Evolutionary conservation across 2,888 invertebrate species (phyloP).

Genomic region (Myathropa florea): DNA sequence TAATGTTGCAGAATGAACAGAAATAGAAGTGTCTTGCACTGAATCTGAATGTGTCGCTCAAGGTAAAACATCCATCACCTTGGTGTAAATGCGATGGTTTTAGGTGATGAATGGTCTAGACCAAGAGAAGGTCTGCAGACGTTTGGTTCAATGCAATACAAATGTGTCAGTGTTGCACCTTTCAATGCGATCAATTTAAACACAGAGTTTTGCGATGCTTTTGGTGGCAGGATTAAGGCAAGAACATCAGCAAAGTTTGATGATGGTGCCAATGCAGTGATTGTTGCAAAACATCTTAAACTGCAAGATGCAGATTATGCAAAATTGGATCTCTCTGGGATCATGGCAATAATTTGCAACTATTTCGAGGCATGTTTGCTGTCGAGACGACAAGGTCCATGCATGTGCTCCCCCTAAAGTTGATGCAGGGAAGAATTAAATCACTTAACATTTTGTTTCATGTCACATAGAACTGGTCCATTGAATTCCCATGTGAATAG

Average conservation of each 20-base stretch:
- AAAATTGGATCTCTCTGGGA: too few relatives aligned
- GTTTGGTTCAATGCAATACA: neutral
- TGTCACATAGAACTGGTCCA: too few relatives aligned
- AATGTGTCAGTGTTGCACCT: neutral
- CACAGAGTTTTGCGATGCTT: neutral
- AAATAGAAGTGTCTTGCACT: neutral
- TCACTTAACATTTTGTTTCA: too few relatives aligned
- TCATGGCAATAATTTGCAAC: too few relatives aligned
- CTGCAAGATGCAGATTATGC: too few relatives aligned
- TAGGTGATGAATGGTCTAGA: neutral
- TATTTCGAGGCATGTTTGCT: too few relatives aligned
- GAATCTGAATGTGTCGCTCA: neutral
- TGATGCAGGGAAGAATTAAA: too few relatives aligned
- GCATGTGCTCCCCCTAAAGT: too few relatives aligned
- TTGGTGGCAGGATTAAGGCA: neutral
- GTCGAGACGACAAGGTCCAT: too few relatives aligned
- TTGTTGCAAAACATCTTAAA: neutral
- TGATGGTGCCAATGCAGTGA: neutral
- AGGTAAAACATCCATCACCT: neutral
- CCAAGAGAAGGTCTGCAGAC: neutral
- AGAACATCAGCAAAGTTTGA: neutral
- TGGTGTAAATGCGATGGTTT: neutral
- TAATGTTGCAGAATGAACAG: neutral
- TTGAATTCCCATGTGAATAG: too few relatives aligned
- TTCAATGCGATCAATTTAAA: neutral